These are phyloP conservation scores for Thalpophila matura DNA, from an alignment of 2,888 invertebrate species.

Conservation along the genomic window DNA sequence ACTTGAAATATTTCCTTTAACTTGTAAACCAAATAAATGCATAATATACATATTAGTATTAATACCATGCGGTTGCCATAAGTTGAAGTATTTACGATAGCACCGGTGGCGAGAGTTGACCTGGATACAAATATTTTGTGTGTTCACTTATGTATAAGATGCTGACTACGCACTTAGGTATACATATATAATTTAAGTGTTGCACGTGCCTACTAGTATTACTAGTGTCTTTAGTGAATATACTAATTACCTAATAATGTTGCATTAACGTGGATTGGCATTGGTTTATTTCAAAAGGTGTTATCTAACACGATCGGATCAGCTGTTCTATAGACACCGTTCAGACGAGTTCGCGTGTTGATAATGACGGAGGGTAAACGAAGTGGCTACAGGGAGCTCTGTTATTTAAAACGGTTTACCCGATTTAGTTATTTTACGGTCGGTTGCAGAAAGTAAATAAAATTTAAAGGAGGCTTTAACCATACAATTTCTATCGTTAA, in stretches of 20 bases:
- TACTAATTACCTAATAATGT: conserved; percentile 30
- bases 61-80: conserved; percentile 38
- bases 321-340: conserved; percentile 68
- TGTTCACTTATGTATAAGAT: conserved; percentile 43
- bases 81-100: conserved; percentile 53
- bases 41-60: conserved; percentile 46
- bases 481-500: no score
- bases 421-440: conserved; percentile 19
- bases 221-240: conserved; percentile 26
- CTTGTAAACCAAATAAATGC: conserved; percentile 44
- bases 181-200: conserved; percentile 31
- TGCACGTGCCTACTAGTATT: conserved; percentile 37
- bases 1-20: conserved; percentile 40
- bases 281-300: conserved; percentile 11
- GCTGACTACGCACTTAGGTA: conserved; percentile 51
- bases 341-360: conserved; percentile 72
- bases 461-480: no score
- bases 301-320: conserved; percentile 50
- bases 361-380: conserved; percentile 63
- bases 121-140: conserved; percentile 55
- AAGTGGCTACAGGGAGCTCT: conserved; percentile 31
- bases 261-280: not conserved
- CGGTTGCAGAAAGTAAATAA: no score
- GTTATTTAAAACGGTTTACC: conserved; percentile 39
- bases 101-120: conserved; percentile 51